Percentiles rank a stretch among this genome's conserved stretches.
These are phyloP conservation scores for Macropodus opercularis DNA, from an alignment of 2,797 vertebrate species.

Conservation along the genomic window DNA sequence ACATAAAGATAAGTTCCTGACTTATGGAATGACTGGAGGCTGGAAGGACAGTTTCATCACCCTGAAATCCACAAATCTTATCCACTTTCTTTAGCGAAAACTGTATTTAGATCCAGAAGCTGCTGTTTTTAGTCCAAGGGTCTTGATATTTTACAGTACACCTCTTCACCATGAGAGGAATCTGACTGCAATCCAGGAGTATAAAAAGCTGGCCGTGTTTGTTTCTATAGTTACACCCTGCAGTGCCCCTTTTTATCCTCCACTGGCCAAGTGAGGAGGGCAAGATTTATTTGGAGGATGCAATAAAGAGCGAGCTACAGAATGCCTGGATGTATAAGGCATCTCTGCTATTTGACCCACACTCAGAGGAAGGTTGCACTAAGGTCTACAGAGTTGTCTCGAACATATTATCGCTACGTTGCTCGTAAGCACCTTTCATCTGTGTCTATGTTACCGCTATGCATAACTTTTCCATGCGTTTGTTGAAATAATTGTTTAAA, in stretches of 20 bases:
- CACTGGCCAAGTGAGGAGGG: conserved; percentile 66
- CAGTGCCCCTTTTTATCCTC: conserved; percentile 67
- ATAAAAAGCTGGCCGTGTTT: conserved; percentile 73
- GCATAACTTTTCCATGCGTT: background rate
- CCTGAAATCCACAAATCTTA: conserved; percentile 2
- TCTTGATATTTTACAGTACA: conserved; percentile 34
- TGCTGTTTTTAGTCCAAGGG: background rate
- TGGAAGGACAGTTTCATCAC: background rate
- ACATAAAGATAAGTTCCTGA: conserved; percentile 47
- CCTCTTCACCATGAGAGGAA: conserved; percentile 39
- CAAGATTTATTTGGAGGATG: conserved; percentile 82
- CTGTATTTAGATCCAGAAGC: background rate
- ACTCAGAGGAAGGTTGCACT: conserved; percentile 67
- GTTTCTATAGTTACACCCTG: conserved; percentile 73
- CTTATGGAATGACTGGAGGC: conserved; percentile 3
- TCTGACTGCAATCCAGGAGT: conserved; percentile 56
- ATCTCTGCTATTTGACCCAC: conserved; percentile 76
- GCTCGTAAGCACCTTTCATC: background rate
- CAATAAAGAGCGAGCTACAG: conserved; percentile 78
- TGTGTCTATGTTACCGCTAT: background rate
- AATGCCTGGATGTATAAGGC: conserved; percentile 75
- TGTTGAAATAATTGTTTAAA: background rate
- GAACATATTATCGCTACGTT: conserved; percentile 50
- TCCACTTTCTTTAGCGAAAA: background rate
- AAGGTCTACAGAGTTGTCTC: conserved; percentile 57